phyloP scores from a whole-genome alignment of 2,888 invertebrate species.

The Drosophila macrospina region DNA sequence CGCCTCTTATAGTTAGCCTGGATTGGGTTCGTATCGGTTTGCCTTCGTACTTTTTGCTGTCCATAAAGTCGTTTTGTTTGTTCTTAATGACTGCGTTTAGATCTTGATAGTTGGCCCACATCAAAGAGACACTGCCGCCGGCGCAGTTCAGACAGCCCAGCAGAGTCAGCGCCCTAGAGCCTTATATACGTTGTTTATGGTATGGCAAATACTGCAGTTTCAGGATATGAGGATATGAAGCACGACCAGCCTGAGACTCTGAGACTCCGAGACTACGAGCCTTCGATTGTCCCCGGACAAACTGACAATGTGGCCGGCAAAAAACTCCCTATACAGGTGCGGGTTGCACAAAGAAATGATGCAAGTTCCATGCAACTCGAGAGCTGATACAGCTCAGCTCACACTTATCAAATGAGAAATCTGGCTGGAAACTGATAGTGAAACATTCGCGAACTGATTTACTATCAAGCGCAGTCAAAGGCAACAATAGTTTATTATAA shows the following conservation, averaged over 20 bases:
- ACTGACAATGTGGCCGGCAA: slow-evolving; percentile 5
- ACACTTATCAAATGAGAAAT: slow-evolving; percentile 47
- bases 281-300: slow-evolving; percentile 24
- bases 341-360: slow-evolving; percentile 30
- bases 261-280: slow-evolving; percentile 21
- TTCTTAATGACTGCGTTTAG: slow-evolving; percentile 83
- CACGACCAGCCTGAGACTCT: slow-evolving; percentile 42
- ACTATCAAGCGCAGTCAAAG: not conserved
- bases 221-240: slow-evolving; percentile 57
- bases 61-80: slow-evolving; percentile 82
- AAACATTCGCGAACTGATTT: slow-evolving; percentile 2
- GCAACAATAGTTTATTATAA: not conserved
- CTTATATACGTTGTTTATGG: slow-evolving; percentile 73
- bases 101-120: slow-evolving; percentile 81
- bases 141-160: slow-evolving; percentile 42
- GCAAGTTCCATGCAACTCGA: slow-evolving; percentile 6
- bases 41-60: slow-evolving; percentile 69
- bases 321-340: slow-evolving; percentile 40
- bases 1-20: slow-evolving; percentile 42
- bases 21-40: slow-evolving; percentile 17
- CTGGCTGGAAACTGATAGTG: slow-evolving; percentile 18
- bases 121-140: slow-evolving; percentile 75
- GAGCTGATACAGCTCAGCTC: slow-evolving; percentile 23
- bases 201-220: slow-evolving; percentile 40
- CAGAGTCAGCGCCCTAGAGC: slow-evolving; percentile 18